Conservation (phyloP, 2,888 invertebrate genomes). For the Oligia fasciuncula region DNA sequence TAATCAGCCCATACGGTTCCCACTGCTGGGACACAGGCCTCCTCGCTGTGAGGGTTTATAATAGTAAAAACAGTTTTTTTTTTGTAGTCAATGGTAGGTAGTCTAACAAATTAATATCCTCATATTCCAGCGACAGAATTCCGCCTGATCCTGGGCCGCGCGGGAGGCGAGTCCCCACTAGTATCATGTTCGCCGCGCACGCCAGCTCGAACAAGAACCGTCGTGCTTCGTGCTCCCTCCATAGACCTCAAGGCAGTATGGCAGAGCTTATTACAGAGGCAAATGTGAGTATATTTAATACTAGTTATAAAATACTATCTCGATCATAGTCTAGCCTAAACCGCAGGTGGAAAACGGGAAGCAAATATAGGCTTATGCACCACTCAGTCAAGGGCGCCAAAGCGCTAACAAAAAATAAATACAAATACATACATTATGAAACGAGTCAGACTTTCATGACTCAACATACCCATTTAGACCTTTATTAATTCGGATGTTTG, state of each 20-base stretch:
- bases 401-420: neutral
- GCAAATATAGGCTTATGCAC: neutral
- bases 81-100: no score
- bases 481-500: neutral
- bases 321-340: neutral
- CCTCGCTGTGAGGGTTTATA: no score
- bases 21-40: no score
- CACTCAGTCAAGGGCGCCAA: neutral
- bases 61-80: no score
- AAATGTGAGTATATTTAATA: constrained; percentile 92
- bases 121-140: constrained; percentile 93
- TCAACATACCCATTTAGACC: neutral
- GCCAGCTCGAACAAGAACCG: constrained; percentile 92
- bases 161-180: constrained; percentile 93
- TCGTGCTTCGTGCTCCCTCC: constrained; percentile 94
- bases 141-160: constrained; percentile 93
- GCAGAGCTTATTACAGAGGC: constrained; percentile 96
- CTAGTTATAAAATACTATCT: neutral
- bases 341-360: neutral
- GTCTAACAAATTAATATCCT: neutral
- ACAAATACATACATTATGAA: neutral
- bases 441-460: neutral
- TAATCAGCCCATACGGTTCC: no score
- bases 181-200: constrained; percentile 94
- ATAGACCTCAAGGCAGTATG: constrained; percentile 96